Conservation (phyloP, 2,888 invertebrate species). For the Heliconius sara region DNA sequence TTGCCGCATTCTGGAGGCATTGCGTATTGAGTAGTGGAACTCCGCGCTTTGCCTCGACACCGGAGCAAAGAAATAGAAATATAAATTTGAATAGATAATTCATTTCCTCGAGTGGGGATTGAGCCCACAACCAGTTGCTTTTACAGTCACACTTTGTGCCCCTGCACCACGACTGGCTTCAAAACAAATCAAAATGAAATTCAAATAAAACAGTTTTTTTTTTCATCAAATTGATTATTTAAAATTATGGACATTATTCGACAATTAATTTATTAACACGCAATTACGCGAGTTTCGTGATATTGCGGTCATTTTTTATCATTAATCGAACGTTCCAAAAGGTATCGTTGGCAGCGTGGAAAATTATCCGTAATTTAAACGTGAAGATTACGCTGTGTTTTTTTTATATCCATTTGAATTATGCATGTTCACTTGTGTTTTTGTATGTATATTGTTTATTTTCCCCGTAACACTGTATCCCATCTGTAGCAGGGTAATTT, state of each 20-base stretch:
- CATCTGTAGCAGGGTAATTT: no score
- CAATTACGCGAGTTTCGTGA: constrained; percentile 13
- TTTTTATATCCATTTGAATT: neutral
- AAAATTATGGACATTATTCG: neutral
- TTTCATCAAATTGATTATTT: neutral
- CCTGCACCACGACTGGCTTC: no score
- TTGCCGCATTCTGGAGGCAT: no score
- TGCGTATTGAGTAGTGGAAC: no score
- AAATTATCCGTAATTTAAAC: neutral
- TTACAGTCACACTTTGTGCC: no score
- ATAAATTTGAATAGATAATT: no score
- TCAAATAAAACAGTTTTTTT: neutral
- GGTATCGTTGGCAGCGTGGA: neutral
- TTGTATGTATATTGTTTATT: neutral
- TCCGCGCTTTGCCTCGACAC: no score
- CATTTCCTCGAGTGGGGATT: no score
- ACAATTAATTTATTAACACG: constrained; percentile 12
- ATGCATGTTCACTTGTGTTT: neutral
- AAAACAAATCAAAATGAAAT: neutral
- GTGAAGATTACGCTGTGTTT: neutral
- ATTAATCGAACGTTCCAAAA: constrained; percentile 13
- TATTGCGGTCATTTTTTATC: constrained; percentile 2
- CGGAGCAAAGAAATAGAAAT: no score
- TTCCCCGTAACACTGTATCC: no score
- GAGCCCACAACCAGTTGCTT: no score